Evolutionary conservation across 2,797 vertebrate genomes (phyloP).

Genomic region (Galagoides demidoff): DNA sequence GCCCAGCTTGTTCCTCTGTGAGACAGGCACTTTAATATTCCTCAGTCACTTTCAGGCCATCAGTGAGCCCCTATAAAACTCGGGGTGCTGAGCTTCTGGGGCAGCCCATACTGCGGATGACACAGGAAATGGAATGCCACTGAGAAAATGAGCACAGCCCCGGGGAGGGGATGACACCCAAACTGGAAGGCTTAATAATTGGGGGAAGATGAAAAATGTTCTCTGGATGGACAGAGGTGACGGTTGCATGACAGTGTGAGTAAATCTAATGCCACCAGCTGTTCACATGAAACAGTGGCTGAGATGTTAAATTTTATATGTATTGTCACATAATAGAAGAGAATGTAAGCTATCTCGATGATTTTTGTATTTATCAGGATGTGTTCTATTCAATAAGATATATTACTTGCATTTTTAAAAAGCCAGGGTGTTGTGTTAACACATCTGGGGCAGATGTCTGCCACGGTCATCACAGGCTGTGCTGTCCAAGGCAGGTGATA

Average conservation of each 20-base stretch:
- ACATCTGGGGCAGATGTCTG: not conserved
- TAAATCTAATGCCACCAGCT: no score
- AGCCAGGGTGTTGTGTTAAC: not conserved
- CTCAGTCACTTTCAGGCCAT: not conserved
- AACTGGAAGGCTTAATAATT: not conserved
- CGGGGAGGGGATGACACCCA: not conserved
- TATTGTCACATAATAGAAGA: not conserved
- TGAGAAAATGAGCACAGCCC: not conserved
- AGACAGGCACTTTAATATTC: not conserved
- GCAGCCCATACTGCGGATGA: not conserved
- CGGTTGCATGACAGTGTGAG: rapidly evolving
- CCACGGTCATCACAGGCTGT: not conserved
- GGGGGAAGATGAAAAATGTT: not conserved
- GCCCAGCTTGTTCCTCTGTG: not conserved
- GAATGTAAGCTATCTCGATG: not conserved
- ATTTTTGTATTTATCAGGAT: not conserved
- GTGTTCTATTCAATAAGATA: not conserved
- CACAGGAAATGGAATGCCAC: not conserved
- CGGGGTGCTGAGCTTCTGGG: rapidly evolving
- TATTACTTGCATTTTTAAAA: not conserved
- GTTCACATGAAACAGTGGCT: not conserved
- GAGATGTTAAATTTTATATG: not conserved
- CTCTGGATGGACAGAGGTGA: no score
- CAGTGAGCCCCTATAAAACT: not conserved
- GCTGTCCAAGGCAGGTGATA: not conserved